phyloP scores from a whole-genome alignment of 2,888 invertebrate genomes.

The Cistogaster globosa region DNA sequence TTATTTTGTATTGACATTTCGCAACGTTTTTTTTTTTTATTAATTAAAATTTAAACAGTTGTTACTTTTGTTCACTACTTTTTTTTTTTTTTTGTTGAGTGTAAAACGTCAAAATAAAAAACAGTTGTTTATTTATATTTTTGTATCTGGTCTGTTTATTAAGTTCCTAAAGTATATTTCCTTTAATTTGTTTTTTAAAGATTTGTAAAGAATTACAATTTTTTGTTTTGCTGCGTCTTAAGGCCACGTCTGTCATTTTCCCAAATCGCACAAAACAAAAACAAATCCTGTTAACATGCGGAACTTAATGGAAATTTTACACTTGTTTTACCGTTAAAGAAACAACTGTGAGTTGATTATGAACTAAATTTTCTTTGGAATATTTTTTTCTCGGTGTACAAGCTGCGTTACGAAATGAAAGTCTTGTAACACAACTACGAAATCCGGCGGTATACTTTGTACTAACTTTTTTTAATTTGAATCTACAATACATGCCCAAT shows the following conservation, averaged over 20 bases:
- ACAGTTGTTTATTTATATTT: constrained; percentile 21
- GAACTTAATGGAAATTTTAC: constrained; percentile 1
- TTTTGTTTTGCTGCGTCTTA: neutral
- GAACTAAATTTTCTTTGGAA: no score
- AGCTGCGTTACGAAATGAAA: no score
- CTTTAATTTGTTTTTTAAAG: neutral
- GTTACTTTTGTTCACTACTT: neutral
- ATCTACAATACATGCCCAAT: no score
- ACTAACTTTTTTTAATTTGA: no score
- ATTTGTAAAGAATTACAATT: constrained; percentile 1
- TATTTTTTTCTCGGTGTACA: no score
- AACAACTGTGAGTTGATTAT: no score
- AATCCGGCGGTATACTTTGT: no score
- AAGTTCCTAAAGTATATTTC: constrained; percentile 10
- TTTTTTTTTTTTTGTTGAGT: constrained; percentile 5
- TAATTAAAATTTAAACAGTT: constrained; percentile 42
- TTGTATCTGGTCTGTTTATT: constrained; percentile 13
- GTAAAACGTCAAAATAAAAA: constrained; percentile 27
- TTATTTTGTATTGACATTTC: constrained; percentile 33
- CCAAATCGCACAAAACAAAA: constrained; percentile 6
- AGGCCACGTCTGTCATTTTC: neutral
- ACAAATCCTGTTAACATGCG: constrained; percentile 13
- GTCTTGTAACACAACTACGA: no score
- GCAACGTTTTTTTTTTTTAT: constrained; percentile 33
- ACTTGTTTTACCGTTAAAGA: no score